These are phyloP conservation scores for Actinopyga echinites DNA, from an alignment of 53 echinoderm and acorn worm genomes.

Conservation along the genomic window DNA sequence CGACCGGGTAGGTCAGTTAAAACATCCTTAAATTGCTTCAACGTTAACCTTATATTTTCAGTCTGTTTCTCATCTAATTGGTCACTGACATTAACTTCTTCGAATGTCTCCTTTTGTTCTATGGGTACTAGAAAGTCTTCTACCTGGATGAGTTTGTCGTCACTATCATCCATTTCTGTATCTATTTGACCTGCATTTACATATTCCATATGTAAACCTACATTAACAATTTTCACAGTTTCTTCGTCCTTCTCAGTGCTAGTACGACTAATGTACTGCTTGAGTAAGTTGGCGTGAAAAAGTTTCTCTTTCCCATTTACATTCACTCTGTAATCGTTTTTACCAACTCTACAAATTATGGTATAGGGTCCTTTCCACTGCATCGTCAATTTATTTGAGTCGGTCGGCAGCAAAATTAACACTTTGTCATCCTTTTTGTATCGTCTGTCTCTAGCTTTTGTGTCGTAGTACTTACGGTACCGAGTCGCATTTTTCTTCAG, in stretches of 20 bases:
- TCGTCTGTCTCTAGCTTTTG: conserved; percentile 20
- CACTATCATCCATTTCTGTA: not conserved
- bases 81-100: conserved; percentile 13
- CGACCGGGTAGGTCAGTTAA: conserved; percentile 50
- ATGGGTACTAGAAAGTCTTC: not conserved
- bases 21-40: not conserved
- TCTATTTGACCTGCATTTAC: too few relatives aligned
- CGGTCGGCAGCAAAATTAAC: conserved; percentile 40
- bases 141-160: not conserved
- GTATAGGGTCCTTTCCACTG: conserved; percentile 40
- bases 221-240: not conserved
- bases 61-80: conserved; percentile 2
- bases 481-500: conserved; percentile 3
- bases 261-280: conserved; percentile 28
- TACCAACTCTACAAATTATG: conserved; percentile 22
- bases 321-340: not conserved
- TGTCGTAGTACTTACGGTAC: conserved; percentile 44
- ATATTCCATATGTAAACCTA: not conserved
- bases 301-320: conserved; percentile 32
- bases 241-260: too few relatives aligned
- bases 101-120: conserved; percentile 12
- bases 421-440: conserved; percentile 38
- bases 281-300: conserved; percentile 57
- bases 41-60: not conserved
- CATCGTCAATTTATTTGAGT: conserved; percentile 43